A percentile compares a stretch with the other conserved stretches of the same genome.
phyloP scores from a whole-genome alignment of 2,888 invertebrate genomes.

The Amphipoea oculea region DNA sequence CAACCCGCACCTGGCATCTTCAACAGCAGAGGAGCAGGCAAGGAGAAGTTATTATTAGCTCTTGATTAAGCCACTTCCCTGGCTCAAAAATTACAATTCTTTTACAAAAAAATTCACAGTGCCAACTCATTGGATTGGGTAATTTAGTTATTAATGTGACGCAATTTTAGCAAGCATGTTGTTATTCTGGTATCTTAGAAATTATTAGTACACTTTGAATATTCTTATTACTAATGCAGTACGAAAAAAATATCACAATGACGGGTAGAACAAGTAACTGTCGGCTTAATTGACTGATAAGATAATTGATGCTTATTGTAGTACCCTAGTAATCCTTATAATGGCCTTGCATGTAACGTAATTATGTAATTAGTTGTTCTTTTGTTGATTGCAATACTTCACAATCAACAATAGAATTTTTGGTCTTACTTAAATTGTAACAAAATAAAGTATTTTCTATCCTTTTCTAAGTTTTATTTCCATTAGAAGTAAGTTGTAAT shows the following conservation, averaged over 20 bases:
- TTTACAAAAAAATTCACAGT: conserved; percentile 4
- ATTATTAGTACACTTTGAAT: conserved; percentile 10
- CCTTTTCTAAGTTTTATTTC: conserved; percentile 48
- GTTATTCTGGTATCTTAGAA: conserved; percentile 7
- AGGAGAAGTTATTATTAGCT: conserved; percentile 74
- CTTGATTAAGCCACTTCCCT: conserved; percentile 36
- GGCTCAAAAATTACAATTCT: conserved; percentile 7
- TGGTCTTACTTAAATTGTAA: conserved; percentile 25
- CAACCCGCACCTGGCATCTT: conserved; percentile 86
- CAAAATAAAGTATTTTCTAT: conserved; percentile 48
- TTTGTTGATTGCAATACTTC: conserved; percentile 19
- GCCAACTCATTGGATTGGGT: conserved; percentile 14
- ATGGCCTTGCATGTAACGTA: conserved; percentile 23
- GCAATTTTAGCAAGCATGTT: conserved; percentile 14
- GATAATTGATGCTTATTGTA: conserved; percentile 15
- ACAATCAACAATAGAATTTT: conserved; percentile 8
- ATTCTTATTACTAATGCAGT: conserved; percentile 12
- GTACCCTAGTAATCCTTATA: conserved; percentile 10
- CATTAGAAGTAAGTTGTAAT: conserved; percentile 38
- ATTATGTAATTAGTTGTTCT: conserved; percentile 16
- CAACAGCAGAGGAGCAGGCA: conserved; percentile 88
- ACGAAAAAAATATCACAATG: too few species aligned
- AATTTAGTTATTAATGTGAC: not conserved
- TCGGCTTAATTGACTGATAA: not conserved
- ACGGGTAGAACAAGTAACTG: too few species aligned